Evolutionary conservation across 2,113 vertebrate species (phyloP).

Genomic region (Erythrolamprus reginae): DNA sequence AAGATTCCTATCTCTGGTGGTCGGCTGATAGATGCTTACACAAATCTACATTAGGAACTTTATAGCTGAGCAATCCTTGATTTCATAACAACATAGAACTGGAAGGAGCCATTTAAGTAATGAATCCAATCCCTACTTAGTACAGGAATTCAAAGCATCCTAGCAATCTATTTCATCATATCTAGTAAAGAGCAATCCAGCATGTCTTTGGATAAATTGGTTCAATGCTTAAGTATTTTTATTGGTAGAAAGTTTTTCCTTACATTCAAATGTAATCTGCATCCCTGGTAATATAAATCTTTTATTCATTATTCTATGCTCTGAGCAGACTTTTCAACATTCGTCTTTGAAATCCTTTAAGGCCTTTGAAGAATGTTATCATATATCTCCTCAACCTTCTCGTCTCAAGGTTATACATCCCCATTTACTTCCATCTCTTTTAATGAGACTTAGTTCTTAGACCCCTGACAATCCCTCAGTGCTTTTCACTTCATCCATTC

Average conservation of each 20-base stretch:
- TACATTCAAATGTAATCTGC: background rate
- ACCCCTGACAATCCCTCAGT: background rate
- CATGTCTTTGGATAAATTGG: background rate
- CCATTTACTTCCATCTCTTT: background rate
- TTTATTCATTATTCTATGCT: background rate
- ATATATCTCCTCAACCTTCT: background rate
- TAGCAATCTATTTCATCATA: background rate
- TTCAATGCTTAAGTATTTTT: background rate
- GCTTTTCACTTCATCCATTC: background rate
- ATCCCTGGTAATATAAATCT: background rate
- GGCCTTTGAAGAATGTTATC: background rate
- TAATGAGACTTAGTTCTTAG: background rate
- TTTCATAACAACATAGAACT: background rate
- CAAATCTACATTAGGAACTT: background rate
- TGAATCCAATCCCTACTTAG: background rate
- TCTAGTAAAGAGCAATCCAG: background rate
- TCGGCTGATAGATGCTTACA: background rate
- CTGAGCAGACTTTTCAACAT: background rate
- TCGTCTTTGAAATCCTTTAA: background rate
- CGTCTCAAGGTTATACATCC: background rate
- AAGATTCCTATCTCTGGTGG: background rate
- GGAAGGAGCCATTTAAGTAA: background rate
- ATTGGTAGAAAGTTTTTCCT: background rate
- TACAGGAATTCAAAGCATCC: background rate
- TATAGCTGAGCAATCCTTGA: background rate